Evolutionary conservation across 2,888 invertebrate genomes (phyloP), one percentile per base, ranked within the genome.

Genomic region (Belgica antarctica): DNA sequence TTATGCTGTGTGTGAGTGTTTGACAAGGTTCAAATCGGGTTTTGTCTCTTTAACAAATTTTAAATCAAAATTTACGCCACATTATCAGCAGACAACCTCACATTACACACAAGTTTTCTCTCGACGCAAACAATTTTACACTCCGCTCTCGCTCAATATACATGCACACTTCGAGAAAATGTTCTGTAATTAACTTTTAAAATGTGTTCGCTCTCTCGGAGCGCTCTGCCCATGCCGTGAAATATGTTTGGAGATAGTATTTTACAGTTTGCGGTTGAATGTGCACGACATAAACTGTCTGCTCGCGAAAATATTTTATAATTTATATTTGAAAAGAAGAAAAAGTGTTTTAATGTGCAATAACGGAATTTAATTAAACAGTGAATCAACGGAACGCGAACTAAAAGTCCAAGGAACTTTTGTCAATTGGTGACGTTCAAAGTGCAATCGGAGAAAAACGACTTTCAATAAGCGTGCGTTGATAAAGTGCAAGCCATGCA

Each of bases 221-320:
- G 15, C 52, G 17, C 52, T 52, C n/a, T 3, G 52, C 17, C 19
- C n/a, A 22, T 17, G 52, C 52, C 57, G 68, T 68, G 68, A 68
- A 68, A 52, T 57, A 57, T 68, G 68, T 68, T 68, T 57, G 68
- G 59, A 52, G 68, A 66, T 66, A 66, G 66, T 66, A 68, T 57
- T 68, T 68, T 68, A 57, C 68, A 68, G 68, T 68, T 68, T 68
- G 68, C 31, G 34, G 68, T 46, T 34, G 68, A 68, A 68, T 68
- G 68, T 68, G 68, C 68, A 68, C 47, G 68, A 57, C 68, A 52
- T 19, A 68, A 65, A 15, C 52, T 68, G 46, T 59, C 22, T 59
- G 19, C 22, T 22, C 41, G 52, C 52, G 52, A 22, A 52, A 59
- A n/a, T n/a, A n/a, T n/a, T n/a, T n/a, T n/a, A n/a, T n/a, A n/a